Percentiles rank a stretch among this genome's conserved stretches.
Evolutionary conservation across 2,888 invertebrate genomes (phyloP).

Genomic region (Hanleya hanleyi): DNA sequence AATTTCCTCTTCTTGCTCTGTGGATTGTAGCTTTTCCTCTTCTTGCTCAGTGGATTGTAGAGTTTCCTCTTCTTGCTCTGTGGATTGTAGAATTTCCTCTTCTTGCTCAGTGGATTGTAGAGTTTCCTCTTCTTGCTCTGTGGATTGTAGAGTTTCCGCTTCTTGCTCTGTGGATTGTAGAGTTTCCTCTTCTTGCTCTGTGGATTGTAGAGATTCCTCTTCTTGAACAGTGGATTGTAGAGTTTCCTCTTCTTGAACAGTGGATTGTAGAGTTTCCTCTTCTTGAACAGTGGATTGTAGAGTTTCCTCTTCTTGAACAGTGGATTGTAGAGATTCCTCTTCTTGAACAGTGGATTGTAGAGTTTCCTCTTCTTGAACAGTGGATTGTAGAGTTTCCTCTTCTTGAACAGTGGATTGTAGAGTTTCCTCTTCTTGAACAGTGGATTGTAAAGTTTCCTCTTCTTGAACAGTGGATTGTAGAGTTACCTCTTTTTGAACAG

Average conservation of each 20-base stretch:
- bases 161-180: not conserved
- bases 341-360: not conserved
- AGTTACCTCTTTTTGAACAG: not conserved
- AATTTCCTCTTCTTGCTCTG: not conserved
- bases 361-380: not conserved
- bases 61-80: not conserved
- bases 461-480: not conserved
- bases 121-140: not conserved
- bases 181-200: not conserved
- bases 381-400: not conserved
- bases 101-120: too few relatives aligned
- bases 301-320: not conserved
- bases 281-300: not conserved
- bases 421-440: not conserved
- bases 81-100: not conserved
- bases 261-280: not conserved
- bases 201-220: not conserved
- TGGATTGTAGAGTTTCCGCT: not conserved
- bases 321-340: not conserved
- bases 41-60: not conserved
- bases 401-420: not conserved
- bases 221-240: not conserved
- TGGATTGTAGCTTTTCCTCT: not conserved
- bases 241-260: not conserved
- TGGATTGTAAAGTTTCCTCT: not conserved